Evolutionary conservation across 2,113 vertebrate genomes (phyloP).

Genomic region (Apistogramma diplotaenia): DNA sequence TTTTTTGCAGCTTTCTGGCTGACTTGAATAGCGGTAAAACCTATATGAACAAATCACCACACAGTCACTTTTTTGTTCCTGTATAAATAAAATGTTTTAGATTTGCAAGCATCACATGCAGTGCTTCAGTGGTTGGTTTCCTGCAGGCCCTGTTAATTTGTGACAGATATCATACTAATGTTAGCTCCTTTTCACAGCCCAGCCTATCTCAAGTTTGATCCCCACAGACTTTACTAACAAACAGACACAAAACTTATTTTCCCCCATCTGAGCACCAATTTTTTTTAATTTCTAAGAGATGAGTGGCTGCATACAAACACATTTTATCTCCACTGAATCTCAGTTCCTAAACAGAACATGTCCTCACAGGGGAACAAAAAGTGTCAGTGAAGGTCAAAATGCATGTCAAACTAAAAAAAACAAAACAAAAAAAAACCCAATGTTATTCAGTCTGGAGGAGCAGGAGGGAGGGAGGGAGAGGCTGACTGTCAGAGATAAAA

Average conservation of each 20-base stretch:
- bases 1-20: neutral
- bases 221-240: conserved; percentile 33
- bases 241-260: conserved; percentile 31
- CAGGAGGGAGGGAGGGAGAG: conserved; percentile 40
- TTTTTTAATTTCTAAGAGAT: conserved; percentile 23
- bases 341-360: neutral
- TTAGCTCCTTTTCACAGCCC: conserved; percentile 45
- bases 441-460: conserved; percentile 26
- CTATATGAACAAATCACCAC: neutral
- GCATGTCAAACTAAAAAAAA: conserved; percentile 25
- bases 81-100: neutral
- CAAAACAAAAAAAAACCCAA: too few species aligned
- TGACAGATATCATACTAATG: conserved; percentile 45
- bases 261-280: conserved; percentile 32
- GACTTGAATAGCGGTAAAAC: conserved; percentile 29
- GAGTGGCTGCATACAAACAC: conserved; percentile 16
- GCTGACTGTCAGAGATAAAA: conserved; percentile 51
- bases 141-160: conserved; percentile 7
- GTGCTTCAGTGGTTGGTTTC: conserved; percentile 3
- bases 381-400: conserved; percentile 56
- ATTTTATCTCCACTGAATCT: conserved; percentile 3
- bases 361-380: conserved; percentile 12
- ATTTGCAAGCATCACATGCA: neutral
- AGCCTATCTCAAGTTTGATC: conserved; percentile 35
- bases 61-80: neutral